Evolutionary conservation across 2,888 invertebrate genomes (phyloP).

Genomic region (Tenthredo livida): DNA sequence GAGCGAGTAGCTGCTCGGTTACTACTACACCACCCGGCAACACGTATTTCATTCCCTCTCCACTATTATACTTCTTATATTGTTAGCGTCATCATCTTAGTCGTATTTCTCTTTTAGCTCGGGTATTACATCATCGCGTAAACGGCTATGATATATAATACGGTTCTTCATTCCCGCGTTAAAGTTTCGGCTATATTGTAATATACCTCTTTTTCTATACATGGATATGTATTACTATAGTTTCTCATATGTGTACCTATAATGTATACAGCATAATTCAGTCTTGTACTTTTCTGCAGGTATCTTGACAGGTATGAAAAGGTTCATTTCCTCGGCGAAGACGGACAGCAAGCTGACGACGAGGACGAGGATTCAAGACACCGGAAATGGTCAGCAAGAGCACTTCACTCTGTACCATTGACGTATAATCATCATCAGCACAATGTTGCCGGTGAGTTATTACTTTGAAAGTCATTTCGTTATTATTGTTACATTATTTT

Average conservation of each 20-base stretch:
- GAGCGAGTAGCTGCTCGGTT: neutral
- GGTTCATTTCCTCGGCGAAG: constrained; percentile 93
- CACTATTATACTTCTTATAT: neutral
- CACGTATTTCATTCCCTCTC: neutral
- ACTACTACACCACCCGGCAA: constrained; percentile 1
- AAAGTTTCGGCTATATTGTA: no score
- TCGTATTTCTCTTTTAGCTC: neutral
- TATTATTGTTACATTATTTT: neutral
- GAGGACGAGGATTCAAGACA: constrained; percentile 89
- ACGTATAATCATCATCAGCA: constrained; percentile 90
- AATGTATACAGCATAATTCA: neutral
- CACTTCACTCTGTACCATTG: constrained; percentile 85
- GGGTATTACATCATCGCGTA: neutral
- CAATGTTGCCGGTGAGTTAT: constrained; percentile 83
- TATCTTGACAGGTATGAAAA: constrained; percentile 93
- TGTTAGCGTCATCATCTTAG: neutral
- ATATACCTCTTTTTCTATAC: neutral
- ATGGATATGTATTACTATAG: neutral
- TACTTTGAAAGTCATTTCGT: neutral
- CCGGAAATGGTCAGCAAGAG: constrained; percentile 83
- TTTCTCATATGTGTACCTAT: neutral
- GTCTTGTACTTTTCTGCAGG: constrained; percentile 71
- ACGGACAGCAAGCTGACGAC: constrained; percentile 87
- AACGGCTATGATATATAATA: neutral
- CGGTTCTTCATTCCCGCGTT: neutral